Percentiles rank a stretch among this genome's conserved stretches.
Conservation (phyloP, 1,140 invertebrate genomes). For the Campodea augens region DNA sequence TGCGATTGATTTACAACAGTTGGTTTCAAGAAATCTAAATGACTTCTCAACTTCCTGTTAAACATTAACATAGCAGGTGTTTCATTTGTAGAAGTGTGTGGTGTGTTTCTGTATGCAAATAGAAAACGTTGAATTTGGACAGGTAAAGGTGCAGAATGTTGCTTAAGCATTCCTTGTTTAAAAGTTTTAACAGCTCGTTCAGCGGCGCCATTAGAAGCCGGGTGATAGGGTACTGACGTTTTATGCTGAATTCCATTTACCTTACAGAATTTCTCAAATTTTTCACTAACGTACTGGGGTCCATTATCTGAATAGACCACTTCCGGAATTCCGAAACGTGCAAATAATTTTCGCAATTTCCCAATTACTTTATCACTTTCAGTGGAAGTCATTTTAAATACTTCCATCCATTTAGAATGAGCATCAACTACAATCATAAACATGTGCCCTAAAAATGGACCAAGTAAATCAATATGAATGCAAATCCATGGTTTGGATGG, state of each 20-base stretch:
- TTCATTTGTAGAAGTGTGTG: slow-evolving; percentile 16
- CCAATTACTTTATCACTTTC: slow-evolving; percentile 7
- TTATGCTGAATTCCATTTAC: slow-evolving; percentile 14
- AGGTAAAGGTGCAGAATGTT: too few species aligned
- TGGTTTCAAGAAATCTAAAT: too few species aligned
- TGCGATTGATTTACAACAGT: too few species aligned
- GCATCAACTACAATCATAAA: slow-evolving; percentile 24
- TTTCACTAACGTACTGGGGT: slow-evolving; percentile 13
- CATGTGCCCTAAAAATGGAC: slow-evolving; percentile 17
- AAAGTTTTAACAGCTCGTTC: slow-evolving; percentile 18
- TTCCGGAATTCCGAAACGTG: slow-evolving; percentile 13
- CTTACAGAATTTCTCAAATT: slow-evolving; percentile 15
- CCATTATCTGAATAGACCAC: slow-evolving; percentile 19
- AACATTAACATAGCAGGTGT: slow-evolving; percentile 10
- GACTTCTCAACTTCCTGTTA: not conserved
- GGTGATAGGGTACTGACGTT: slow-evolving; percentile 13
- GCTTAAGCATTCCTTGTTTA: slow-evolving; percentile 17
- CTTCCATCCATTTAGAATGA: slow-evolving; percentile 23
- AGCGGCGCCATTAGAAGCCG: slow-evolving; percentile 15
- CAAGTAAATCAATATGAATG: slow-evolving; percentile 15
- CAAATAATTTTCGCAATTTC: slow-evolving; percentile 14
- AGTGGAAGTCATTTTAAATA: slow-evolving; percentile 11
- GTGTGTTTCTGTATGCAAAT: slow-evolving; percentile 16
- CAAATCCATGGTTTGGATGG: slow-evolving; percentile 9
- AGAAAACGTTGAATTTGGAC: too few species aligned